Conservation (phyloP, 2,888 invertebrate species). For the Synergus laeviventris region DNA sequence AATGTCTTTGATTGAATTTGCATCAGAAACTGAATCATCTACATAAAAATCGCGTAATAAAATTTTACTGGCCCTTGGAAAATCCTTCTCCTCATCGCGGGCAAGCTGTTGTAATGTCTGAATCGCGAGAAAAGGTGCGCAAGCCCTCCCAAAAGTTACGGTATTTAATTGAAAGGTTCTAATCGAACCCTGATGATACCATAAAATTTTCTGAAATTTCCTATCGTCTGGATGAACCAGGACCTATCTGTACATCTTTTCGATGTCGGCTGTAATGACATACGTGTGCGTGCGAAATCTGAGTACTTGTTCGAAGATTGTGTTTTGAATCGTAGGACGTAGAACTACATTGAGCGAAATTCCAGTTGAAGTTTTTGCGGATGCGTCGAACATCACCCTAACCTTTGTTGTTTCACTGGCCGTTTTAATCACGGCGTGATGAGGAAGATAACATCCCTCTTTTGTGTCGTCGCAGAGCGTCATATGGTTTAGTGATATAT, state of each 20-base stretch:
- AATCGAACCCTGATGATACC: background rate
- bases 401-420: too few relatives aligned
- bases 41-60: conserved; percentile 22
- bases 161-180: background rate
- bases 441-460: too few relatives aligned
- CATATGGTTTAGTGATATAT: too few relatives aligned
- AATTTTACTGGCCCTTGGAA: too few relatives aligned
- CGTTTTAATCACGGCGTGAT: too few relatives aligned
- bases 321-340: background rate
- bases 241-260: too few relatives aligned
- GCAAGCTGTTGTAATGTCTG: too few relatives aligned
- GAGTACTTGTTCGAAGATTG: background rate
- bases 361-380: too few relatives aligned
- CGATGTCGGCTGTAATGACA: too few relatives aligned
- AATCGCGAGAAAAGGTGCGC: too few relatives aligned
- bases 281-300: background rate
- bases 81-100: background rate
- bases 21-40: background rate
- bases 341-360: background rate
- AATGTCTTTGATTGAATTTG: background rate
- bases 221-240: background rate
- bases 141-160: background rate
- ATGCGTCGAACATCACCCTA: too few relatives aligned
- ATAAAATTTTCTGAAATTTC: background rate
- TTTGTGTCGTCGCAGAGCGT: too few relatives aligned